Evolutionary conservation across 2,888 invertebrate genomes (phyloP), one percentile per base, ranked within the genome.

Genomic region (Cataglyphis livida): DNA sequence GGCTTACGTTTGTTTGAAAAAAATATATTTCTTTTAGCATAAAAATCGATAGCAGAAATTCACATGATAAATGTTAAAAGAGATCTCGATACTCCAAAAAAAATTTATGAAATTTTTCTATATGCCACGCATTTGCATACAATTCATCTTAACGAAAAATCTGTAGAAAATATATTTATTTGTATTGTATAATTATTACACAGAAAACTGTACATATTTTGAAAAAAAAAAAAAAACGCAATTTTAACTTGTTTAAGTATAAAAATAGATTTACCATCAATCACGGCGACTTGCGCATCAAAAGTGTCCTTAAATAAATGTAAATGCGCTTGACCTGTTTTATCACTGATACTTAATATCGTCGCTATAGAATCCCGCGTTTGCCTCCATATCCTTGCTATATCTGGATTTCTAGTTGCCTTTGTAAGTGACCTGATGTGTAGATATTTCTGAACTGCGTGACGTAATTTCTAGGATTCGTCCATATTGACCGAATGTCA

Each of bases 401-500:
- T 41, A 3, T 38, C 38, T 57, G 18, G 3, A 25, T 25, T 12
- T 18, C 54, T 28, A 57, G n/a, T 1, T 51, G 32, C 25, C 7
- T 57, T 21, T 57, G 57, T 7, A 38, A 64, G 35, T 57, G 68
- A 57, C 15, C 1, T 9, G 15, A 28, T 48, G 38, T 48, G 15
- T 21, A 3, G 21, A 44, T 59, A 28, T n/a, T 41, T 28, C 28
- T 78, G 41, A 32, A 78, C 44, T 64, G 28, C 12, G n/a, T 57
- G 71, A 71, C 44, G 62, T 71, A 79, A 75, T 79, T 74, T 82
- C 28, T 51, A 38, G 18, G 25, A 75, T 70, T 79, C 66, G 70
- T 71, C 59, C 62, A 10, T 28, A 68, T 59, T 70, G 74, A 73
- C 65, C 59, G 64, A 87, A 83, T 65, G 35, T 84, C 78, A 81